Percentiles rank a stretch among this genome's conserved stretches.
phyloP scores from a whole-genome alignment of 2,113 vertebrate genomes.

The Oreochromis niloticus region DNA sequence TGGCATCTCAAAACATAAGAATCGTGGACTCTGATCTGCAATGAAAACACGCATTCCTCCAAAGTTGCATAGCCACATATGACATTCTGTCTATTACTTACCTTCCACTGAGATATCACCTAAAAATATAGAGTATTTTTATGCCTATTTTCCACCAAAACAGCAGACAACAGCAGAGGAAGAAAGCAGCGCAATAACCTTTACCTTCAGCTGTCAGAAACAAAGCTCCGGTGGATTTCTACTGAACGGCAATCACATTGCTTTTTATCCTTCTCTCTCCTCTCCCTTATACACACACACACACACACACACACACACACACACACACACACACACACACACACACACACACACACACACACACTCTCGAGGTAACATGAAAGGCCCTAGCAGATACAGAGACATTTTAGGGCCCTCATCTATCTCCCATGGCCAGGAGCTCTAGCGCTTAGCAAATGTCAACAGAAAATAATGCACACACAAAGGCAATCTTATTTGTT shows the following conservation, averaged over 20 bases:
- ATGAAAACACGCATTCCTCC: not conserved
- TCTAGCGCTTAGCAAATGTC: conserved; percentile 78
- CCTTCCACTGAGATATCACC: conserved; percentile 7
- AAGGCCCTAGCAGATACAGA: conserved; percentile 69
- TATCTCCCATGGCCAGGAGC: conserved; percentile 76
- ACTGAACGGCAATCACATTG: conserved; percentile 54
- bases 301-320: not conserved
- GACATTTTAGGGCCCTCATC: conserved; percentile 73
- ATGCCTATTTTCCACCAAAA: conserved; percentile 9
- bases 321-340: not conserved
- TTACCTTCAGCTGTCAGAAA: conserved; percentile 62
- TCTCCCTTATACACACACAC: not conserved
- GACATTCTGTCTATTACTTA: not conserved
- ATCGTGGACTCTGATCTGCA: not conserved
- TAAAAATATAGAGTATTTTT: conserved; percentile 17
- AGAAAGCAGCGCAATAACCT: conserved; percentile 59
- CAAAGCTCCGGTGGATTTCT: conserved; percentile 49
- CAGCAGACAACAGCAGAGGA: not conserved
- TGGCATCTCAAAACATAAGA: not conserved
- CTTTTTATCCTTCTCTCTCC: not conserved
- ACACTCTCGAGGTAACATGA: conserved; percentile 70
- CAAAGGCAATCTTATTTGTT: conserved; percentile 81
- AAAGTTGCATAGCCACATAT: not conserved
- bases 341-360: not conserved
- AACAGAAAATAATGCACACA: conserved; percentile 79